Base-by-base conservation (phyloP, 2,113 vertebrate genomes). In the Gambusia affinis region DNA sequence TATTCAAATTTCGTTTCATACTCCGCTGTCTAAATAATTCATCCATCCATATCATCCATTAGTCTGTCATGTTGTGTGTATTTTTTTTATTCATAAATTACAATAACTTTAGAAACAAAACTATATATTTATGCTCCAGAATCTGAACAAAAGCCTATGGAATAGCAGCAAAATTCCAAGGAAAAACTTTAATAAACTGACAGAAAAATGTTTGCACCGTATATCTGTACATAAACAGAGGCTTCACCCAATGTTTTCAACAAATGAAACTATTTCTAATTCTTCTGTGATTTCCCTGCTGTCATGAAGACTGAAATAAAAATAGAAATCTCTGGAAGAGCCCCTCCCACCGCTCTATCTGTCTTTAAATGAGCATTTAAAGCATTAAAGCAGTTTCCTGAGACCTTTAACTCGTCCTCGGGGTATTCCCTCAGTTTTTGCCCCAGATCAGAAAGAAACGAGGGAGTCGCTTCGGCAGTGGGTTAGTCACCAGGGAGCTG, bases 301-400 rank as follows among this genome's bases (percentile, higher is more conserved):
- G 30, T 83, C 82, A 86, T 72, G 81, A 79, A 87, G 80, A 75
- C 72, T 42, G 29, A 47, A 78, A 75, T 81, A 76, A 65, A 87
- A 89, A 88, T 88, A 83, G 89, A 90, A 81, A 62, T 72, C 69
- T 47, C 54, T 22, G 10, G 66, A 74, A 51, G 57, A 70, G 78
- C 42, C 31, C 39, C 51, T n/a, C 51, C 35, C 60, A 12, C 63
- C 79, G 65, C 35, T 28, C 63, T 63, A 37, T 88, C 71, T 79
- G 68, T 84, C 67, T 87, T 85, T 80, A 89, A 87, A 85, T 87
- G 86, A 86, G 83, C 78, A 88, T 82, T 91, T 91, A 83, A 79
- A 82, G 78, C 80, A 84, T 88, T 73, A 87, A 82, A 90, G 87
- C 75, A 14, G 76, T 68, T 84, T 82, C 65, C 75, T 78, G 47